Evolutionary conservation across 2,797 vertebrate genomes (phyloP).

Genomic region (Syngnathus rostellatus): DNA sequence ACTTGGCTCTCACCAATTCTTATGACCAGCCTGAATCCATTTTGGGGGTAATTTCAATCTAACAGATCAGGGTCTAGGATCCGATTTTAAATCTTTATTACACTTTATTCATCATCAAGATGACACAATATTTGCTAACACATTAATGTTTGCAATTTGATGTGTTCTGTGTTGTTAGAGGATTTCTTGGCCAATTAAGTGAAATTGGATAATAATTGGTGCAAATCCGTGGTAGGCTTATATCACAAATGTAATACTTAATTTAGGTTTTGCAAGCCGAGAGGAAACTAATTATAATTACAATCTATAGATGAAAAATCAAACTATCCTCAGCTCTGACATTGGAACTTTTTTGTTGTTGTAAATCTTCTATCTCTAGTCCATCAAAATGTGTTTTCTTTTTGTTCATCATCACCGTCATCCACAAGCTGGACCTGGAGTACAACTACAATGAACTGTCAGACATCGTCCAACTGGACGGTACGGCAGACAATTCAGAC

Average conservation of each 20-base stretch:
- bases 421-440: conserved; percentile 56
- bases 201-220: too few species aligned
- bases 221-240: background rate
- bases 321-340: background rate
- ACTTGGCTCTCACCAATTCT: conserved; percentile 19
- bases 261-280: too few species aligned
- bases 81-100: background rate
- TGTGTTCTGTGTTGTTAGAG: background rate
- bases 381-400: background rate
- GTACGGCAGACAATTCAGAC: conserved; percentile 75
- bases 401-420: background rate
- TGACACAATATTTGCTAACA: background rate
- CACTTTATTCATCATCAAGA: background rate
- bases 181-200: too few species aligned
- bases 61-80: background rate
- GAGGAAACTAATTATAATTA: background rate
- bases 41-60: conserved; percentile 38
- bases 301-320: background rate
- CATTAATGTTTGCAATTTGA: background rate
- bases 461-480: conserved; percentile 86
- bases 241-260: background rate
- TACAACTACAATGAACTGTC: conserved; percentile 64
- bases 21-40: conserved; percentile 31
- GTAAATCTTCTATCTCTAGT: background rate
- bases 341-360: background rate